Evolutionary conservation across 2,888 invertebrate genomes (phyloP), one percentile per base, ranked within the genome.

Genomic region (Melieria omissa): DNA sequence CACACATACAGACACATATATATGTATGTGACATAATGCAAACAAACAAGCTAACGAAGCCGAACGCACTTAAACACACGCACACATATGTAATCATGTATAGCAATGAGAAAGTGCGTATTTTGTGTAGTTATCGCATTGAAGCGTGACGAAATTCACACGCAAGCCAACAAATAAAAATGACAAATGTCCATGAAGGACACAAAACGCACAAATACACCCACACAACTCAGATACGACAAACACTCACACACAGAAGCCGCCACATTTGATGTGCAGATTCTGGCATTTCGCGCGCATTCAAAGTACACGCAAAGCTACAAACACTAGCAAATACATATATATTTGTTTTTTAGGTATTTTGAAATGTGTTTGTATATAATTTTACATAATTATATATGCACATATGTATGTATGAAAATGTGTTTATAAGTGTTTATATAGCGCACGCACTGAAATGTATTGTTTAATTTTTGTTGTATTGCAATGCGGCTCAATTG

Each of bases 401-500:
- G 5, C 4, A 14, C 54, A 45, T 55, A 14, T 16, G 12, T 16
- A 14, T 9, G 41, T 47, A 55, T 45, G 44, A 62, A n/a, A 29
- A 29, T 29, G 29, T 29, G 29, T 29, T 29, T 29, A 29, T 29
- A 29, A 3, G 29, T 29, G 29, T 29, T 29, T 29, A 29, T 29
- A 29, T 29, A 29, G 29, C 29, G 49, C 55, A 54, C 55, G 62
- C 62, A 44, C 62, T 67, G 46, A 10, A 49, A 67, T 61, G 60
- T 61, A 49, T 67, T 61, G 60, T 67, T 60, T 57, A 16, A 29
- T 57, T 14, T 61, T 61, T 61, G 61, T 61, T 61, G 41, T 61
- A 14, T 5, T 52, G 14, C 44, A 45, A 44, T 10, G 61, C 10
- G 9, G 61, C 44, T 61, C 29, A 29, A 29, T 29, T 2, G 29